Evolutionary conservation across 1,140 invertebrate genomes (phyloP), one percentile per base, ranked within the genome.

Genomic region (Coptotermes formosanus): DNA sequence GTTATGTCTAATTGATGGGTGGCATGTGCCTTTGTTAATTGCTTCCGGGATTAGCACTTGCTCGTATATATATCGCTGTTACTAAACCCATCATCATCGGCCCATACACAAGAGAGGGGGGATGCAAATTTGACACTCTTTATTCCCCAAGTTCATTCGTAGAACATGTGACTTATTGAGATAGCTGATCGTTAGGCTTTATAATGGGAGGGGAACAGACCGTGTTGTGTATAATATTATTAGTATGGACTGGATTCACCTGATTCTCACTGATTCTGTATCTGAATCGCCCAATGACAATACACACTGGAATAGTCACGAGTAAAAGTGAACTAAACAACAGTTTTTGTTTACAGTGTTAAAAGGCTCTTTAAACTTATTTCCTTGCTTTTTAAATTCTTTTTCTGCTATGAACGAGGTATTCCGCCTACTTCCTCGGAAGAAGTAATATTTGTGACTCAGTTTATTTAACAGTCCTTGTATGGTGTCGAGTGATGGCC

Each of bases 11-110:
- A 86, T 86, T 86, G 86, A 86, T 86, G 86, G 86, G 45, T 86
- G 86, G 86, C 86, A 81, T 64, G 86, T 83, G 86, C 86, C 86
- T 86, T 86, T 86, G 86, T 86, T 86, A 86, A 86, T 86, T 86
- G 86, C 86, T 86, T 86, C 86, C 86, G 86, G 86, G 86, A 86
- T 86, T 86, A 83, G 82, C 81, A 83, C 86, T 38, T 69, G 30
- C 86, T 69, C 82, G 48, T 86, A 83, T 84, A 55, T 55, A 84
- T 85, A 85, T 85, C 59, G 85, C 69, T 12, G 82, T 75, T 45
- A 82, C 85, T 86, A 86, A 86, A 86, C 85, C 85, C 85, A 86
- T 86, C 85, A 86, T 86, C 85, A 69, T 86, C 85, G 44, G 45
- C 16, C 23, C 43, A 44, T 38, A 82, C 85, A 59, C 64, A 30